These are phyloP conservation scores for Triplophysa tibetana DNA, from an alignment of 2,113 vertebrate species.

Conservation along the genomic window DNA sequence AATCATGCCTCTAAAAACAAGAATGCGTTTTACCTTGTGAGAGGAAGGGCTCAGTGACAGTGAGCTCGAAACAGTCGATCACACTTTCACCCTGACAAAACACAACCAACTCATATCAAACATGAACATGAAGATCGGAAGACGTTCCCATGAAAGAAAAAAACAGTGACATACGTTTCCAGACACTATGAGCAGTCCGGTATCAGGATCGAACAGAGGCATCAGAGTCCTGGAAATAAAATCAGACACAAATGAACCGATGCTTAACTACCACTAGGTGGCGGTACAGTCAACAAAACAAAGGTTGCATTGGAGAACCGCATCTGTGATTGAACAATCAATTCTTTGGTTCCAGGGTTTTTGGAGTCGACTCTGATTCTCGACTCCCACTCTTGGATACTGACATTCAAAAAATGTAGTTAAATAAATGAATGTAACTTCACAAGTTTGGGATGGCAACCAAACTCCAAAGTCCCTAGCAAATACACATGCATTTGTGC, in stretches of 20 bases:
- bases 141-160: neutral
- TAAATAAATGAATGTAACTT: too few relatives aligned
- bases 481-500: too few relatives aligned
- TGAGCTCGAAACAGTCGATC: conserved; percentile 85
- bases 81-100: conserved; percentile 81
- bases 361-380: too few relatives aligned
- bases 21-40: conserved; percentile 76
- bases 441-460: too few relatives aligned
- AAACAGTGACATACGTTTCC: conserved; percentile 78
- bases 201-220: conserved; percentile 85
- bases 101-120: neutral
- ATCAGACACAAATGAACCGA: neutral
- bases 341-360: too few relatives aligned
- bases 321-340: neutral
- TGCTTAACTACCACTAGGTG: conserved; percentile 22
- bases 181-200: conserved; percentile 83
- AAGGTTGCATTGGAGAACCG: neutral
- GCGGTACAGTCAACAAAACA: neutral
- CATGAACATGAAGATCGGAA: neutral
- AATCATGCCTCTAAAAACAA: too few relatives aligned
- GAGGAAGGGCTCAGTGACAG: conserved; percentile 72
- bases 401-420: too few relatives aligned
- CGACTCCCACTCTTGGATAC: too few relatives aligned
- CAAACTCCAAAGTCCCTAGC: too few relatives aligned
- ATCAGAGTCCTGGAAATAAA: conserved; percentile 75